phyloP scores from a whole-genome alignment of 2,113 vertebrate species.

The Alethe diademata region DNA sequence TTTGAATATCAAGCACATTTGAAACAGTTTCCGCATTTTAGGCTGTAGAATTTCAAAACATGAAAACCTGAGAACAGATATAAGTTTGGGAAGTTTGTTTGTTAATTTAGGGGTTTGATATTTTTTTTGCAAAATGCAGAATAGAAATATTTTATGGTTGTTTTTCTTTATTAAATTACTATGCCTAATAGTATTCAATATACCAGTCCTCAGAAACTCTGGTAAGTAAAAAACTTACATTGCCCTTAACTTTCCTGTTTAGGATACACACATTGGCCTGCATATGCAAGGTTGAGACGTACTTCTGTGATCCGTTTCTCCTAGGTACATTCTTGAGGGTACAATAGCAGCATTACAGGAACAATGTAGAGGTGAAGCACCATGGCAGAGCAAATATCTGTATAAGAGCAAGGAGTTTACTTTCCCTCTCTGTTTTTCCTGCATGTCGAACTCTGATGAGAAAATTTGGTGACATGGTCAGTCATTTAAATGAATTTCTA shows the following conservation, averaged over 20 bases:
- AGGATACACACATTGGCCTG: not conserved
- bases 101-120: not conserved
- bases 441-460: not conserved
- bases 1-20: not conserved
- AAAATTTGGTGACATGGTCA: not conserved
- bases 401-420: not conserved
- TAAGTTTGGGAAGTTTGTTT: not conserved
- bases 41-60: not conserved
- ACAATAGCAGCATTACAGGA: accelerated
- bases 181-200: not conserved
- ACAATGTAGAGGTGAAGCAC: not conserved
- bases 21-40: not conserved
- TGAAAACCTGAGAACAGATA: not conserved
- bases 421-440: not conserved
- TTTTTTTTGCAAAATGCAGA: not conserved
- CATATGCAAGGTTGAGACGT: not conserved
- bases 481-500: not conserved
- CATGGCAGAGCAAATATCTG: not conserved
- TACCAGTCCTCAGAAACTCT: not conserved
- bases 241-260: not conserved
- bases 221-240: not conserved
- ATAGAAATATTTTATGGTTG: not conserved
- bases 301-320: not conserved
- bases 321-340: not conserved
- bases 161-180: not conserved